Evolutionary conservation across 2,797 vertebrate species (phyloP).

Genomic region (Ataeniobius toweri): DNA sequence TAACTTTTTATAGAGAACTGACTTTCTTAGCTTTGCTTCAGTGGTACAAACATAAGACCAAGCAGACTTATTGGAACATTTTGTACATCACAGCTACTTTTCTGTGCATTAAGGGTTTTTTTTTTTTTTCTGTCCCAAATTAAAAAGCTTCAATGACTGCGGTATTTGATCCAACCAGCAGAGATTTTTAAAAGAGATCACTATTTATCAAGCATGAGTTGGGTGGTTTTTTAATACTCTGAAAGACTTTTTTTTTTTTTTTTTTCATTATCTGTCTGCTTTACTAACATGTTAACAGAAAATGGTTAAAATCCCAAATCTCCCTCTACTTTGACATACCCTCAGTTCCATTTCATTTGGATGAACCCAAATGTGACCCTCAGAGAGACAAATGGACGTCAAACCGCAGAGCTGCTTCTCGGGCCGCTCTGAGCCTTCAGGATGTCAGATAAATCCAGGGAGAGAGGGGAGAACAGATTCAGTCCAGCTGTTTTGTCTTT

Average conservation of each 20-base stretch:
- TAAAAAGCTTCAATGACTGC: neutral
- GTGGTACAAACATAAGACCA: conserved; percentile 19
- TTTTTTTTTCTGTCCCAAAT: neutral
- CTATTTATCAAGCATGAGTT: neutral
- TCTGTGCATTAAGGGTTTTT: neutral
- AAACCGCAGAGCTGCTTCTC: conserved; percentile 47
- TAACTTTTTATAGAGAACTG: conserved; percentile 22
- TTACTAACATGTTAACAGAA: neutral
- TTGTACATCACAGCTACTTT: neutral
- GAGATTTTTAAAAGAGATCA: neutral
- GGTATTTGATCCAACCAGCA: neutral
- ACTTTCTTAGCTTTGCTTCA: conserved; percentile 24
- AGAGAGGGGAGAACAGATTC: conserved; percentile 55
- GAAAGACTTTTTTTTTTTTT: neutral
- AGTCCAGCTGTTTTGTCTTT: conserved; percentile 75
- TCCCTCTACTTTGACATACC: neutral
- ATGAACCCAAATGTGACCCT: neutral
- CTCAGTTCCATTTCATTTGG: neutral
- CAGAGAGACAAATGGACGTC: conserved; percentile 42
- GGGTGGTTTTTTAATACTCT: neutral
- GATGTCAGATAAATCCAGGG: conserved; percentile 42
- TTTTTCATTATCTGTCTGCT: neutral
- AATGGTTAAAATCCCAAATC: conserved; percentile 20
- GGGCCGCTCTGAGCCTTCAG: conserved; percentile 49
- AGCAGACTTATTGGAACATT: conserved; percentile 1